These are phyloP conservation scores for Myotis vivesi DNA, from an alignment of 2,797 vertebrate genomes.

Conservation along the genomic window DNA sequence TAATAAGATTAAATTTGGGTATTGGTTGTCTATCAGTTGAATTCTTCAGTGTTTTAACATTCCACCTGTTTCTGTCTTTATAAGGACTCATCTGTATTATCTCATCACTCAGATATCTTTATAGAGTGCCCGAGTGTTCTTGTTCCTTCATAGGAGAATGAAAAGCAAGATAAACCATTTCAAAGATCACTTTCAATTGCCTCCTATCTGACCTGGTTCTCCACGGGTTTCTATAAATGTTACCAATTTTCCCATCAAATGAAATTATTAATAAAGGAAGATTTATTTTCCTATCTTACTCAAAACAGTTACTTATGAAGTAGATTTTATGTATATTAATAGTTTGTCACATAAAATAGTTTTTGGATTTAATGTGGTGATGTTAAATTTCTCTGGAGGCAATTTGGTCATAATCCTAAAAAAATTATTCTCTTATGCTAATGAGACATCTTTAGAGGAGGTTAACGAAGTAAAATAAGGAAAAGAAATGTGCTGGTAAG, in stretches of 20 bases:
- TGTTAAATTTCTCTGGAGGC: slow-evolving; percentile 15
- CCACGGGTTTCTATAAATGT: neutral
- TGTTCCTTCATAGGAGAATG: neutral
- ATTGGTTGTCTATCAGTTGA: neutral
- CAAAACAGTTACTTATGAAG: neutral
- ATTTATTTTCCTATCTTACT: neutral
- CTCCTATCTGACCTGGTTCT: neutral
- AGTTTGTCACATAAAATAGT: neutral
- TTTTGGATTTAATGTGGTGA: neutral
- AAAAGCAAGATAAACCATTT: neutral
- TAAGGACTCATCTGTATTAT: neutral
- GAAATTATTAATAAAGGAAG: neutral
- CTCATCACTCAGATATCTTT: neutral
- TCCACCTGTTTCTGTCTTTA: neutral
- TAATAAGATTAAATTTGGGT: neutral
- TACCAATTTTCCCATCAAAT: neutral
- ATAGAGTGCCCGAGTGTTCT: neutral
- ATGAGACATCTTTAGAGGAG: slow-evolving; percentile 49
- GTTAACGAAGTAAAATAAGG: slow-evolving; percentile 61
- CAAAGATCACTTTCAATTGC: neutral
- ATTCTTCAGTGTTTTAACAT: neutral
- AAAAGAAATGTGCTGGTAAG: slow-evolving; percentile 39
- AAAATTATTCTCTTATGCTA: neutral
- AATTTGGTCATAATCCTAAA: neutral
- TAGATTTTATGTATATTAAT: neutral